Percentiles rank a stretch among this genome's conserved stretches.
phyloP scores from a whole-genome alignment of 2,797 vertebrate species.

The Notamacropus eugenii region DNA sequence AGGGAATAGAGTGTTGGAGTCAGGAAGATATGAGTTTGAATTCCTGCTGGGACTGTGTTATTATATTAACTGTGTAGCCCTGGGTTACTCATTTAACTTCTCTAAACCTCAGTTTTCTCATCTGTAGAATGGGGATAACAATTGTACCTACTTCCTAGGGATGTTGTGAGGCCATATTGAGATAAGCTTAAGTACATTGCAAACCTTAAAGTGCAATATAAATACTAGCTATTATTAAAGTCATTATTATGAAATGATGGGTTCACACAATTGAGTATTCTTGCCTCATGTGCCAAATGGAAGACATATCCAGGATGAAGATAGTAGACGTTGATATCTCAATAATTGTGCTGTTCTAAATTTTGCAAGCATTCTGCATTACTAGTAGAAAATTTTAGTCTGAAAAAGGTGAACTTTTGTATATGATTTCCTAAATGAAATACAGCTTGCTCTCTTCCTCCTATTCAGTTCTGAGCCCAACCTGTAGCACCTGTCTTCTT shows the following conservation, averaged over 20 bases:
- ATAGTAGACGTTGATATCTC: not conserved
- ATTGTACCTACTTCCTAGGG: not conserved
- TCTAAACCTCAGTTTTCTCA: not conserved
- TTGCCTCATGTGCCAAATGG: not conserved
- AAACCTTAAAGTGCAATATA: not conserved
- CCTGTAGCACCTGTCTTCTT: not conserved
- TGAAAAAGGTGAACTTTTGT: not conserved
- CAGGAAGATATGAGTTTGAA: not conserved
- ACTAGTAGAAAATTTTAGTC: not conserved
- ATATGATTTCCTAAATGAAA: not conserved
- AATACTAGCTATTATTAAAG: not conserved
- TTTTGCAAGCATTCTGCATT: not conserved
- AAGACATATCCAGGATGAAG: not conserved
- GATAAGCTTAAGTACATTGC: not conserved
- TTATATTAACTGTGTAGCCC: not conserved
- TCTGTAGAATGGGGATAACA: not conserved
- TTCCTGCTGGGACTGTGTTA: not conserved
- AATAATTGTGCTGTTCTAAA: not conserved
- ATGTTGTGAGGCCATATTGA: not conserved
- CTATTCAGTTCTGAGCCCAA: not conserved
- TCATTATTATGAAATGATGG: not conserved
- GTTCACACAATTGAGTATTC: not conserved
- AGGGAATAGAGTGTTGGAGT: not conserved
- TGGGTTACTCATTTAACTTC: not conserved
- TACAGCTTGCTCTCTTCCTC: not conserved